These are phyloP conservation scores for Lordiphosa collinella DNA, from an alignment of 1,140 invertebrate species.

Conservation along the genomic window DNA sequence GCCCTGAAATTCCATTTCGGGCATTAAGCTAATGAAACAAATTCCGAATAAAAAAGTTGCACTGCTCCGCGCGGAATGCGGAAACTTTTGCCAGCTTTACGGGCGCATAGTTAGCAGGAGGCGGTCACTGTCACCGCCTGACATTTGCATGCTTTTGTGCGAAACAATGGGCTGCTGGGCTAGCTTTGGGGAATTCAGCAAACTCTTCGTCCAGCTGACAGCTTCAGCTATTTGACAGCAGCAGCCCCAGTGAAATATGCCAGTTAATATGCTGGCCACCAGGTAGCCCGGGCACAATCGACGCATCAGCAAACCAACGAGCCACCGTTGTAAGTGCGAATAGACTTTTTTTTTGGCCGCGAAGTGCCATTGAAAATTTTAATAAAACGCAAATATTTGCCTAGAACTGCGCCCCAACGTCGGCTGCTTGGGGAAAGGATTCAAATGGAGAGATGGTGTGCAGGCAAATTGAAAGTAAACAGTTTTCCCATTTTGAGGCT, in stretches of 20 bases:
- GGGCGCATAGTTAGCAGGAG: slow-evolving; percentile 19
- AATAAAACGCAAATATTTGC: slow-evolving; percentile 69
- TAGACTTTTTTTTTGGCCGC: slow-evolving; percentile 14
- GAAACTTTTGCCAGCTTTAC: slow-evolving; percentile 33
- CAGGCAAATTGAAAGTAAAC: slow-evolving; percentile 71
- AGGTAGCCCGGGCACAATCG: slow-evolving; percentile 32
- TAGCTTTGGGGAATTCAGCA: slow-evolving; percentile 26
- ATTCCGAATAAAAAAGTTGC: slow-evolving; percentile 45
- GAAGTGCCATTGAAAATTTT: slow-evolving; percentile 43
- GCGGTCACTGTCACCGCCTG: slow-evolving; percentile 28
- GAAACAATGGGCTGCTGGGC: slow-evolving; percentile 47
- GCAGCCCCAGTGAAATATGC: slow-evolving; percentile 46
- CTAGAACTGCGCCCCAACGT: slow-evolving; percentile 11
- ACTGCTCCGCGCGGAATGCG: slow-evolving; percentile 8
- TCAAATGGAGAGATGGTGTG: slow-evolving; percentile 28
- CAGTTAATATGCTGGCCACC: slow-evolving; percentile 49
- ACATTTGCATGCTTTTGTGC: slow-evolving; percentile 43
- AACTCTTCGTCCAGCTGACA: slow-evolving; percentile 36
- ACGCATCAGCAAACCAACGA: slow-evolving; percentile 15
- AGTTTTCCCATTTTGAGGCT: slow-evolving; percentile 9
- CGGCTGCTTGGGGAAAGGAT: slow-evolving; percentile 25
- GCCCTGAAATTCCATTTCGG: slow-evolving; percentile 45
- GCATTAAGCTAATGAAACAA: slow-evolving; percentile 67
- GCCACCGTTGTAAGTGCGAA: slow-evolving; percentile 1
- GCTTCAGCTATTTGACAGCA: slow-evolving; percentile 65